Evolutionary conservation across 2,797 vertebrate species (phyloP).

Genomic region (Amazona finschi): DNA sequence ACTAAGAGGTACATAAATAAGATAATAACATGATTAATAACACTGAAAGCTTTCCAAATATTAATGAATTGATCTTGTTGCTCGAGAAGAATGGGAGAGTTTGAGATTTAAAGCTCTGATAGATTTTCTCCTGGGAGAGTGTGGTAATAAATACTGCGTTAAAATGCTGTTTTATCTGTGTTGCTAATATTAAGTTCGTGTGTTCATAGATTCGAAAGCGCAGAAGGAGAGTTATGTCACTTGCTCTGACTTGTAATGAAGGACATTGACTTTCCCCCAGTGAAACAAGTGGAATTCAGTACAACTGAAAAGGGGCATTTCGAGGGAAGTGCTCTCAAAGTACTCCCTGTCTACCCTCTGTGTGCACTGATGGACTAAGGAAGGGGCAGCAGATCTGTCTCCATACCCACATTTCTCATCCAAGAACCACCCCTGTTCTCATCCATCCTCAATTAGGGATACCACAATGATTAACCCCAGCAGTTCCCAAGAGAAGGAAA

Average conservation of each 20-base stretch:
- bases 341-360: neutral
- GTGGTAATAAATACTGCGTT: slow-evolving; percentile 27
- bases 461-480: accelerated
- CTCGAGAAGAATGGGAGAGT: slow-evolving; percentile 43
- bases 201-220: slow-evolving; percentile 39
- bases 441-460: neutral
- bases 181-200: slow-evolving; percentile 42
- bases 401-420: accelerated
- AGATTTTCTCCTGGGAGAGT: slow-evolving; percentile 51
- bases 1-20: slow-evolving; percentile 51
- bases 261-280: neutral
- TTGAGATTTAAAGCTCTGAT: slow-evolving; percentile 64
- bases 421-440: neutral
- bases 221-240: slow-evolving; percentile 54
- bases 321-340: neutral
- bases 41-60: slow-evolving; percentile 54
- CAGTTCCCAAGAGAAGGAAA: neutral
- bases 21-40: slow-evolving; percentile 64
- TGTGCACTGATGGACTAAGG: neutral
- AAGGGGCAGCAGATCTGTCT: neutral
- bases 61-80: slow-evolving; percentile 68
- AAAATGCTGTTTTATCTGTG: slow-evolving; percentile 63
- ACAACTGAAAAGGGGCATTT: neutral
- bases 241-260: slow-evolving; percentile 29
- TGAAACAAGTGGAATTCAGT: neutral